A percentile compares a stretch with the other conserved stretches of the same genome.
These are phyloP conservation scores for Labeo calbasu DNA, from an alignment of 2,797 vertebrate genomes.

Conservation along the genomic window DNA sequence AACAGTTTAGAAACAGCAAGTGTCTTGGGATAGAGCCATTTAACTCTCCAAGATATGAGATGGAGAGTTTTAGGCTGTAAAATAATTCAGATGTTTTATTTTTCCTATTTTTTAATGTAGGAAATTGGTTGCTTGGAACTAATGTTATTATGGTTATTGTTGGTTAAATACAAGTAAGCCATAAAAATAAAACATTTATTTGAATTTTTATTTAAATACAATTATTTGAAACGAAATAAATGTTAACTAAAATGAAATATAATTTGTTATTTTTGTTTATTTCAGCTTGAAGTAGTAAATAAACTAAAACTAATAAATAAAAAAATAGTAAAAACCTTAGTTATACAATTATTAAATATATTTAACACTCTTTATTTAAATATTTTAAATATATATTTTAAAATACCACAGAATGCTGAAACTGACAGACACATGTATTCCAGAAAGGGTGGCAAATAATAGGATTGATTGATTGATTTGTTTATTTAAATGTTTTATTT, in stretches of 20 bases:
- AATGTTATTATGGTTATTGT: neutral
- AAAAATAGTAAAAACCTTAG: neutral
- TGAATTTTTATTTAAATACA: no score
- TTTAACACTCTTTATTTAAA: no score
- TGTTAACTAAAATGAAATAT: no score
- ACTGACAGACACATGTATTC: no score
- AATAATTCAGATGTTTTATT: slow-evolving; percentile 3
- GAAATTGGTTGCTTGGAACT: neutral
- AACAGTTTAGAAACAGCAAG: slow-evolving; percentile 14
- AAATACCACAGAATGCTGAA: no score
- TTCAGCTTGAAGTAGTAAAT: neutral
- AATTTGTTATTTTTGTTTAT: neutral
- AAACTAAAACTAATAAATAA: neutral
- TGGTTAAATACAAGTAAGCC: neutral
- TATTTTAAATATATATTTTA: no score
- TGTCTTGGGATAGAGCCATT: neutral
- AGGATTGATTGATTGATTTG: no score
- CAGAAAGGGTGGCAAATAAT: no score
- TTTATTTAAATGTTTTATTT: no score
- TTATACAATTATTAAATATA: neutral
- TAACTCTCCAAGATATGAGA: neutral
- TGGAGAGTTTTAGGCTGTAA: neutral
- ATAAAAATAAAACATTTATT: neutral
- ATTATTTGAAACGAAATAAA: no score
- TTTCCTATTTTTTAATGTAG: neutral